A percentile compares a stretch with the other conserved stretches of the same genome.
Evolutionary conservation across 64 coral and sea anemone species (phyloP).

Genomic region (Astreopora myriophthalma): DNA sequence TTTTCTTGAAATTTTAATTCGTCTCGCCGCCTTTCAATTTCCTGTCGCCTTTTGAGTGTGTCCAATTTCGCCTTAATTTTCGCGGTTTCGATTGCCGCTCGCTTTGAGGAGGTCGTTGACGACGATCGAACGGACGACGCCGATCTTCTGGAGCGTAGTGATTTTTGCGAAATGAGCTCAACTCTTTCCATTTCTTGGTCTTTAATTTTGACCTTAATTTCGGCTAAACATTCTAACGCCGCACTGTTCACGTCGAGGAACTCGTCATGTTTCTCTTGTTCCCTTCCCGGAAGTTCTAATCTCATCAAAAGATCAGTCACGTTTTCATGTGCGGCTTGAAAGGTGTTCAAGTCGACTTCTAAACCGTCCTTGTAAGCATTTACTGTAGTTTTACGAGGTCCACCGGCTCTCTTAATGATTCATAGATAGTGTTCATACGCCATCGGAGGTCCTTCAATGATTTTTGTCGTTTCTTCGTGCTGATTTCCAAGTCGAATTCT

Average conservation of each 20-base stretch:
- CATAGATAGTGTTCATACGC: background rate
- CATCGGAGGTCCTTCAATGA: background rate
- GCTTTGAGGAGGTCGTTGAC: slow-evolving; percentile 11
- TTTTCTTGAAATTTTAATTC: background rate
- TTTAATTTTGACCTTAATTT: background rate
- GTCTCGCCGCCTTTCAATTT: background rate
- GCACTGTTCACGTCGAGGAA: background rate
- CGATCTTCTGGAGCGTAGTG: background rate
- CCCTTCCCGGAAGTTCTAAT: background rate
- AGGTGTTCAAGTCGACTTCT: slow-evolving; percentile 25
- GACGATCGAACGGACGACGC: background rate
- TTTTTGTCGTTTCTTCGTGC: slow-evolving; percentile 5
- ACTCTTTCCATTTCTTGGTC: slow-evolving; percentile 28
- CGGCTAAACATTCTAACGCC: background rate
- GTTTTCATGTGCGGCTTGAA: background rate
- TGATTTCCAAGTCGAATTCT: too few relatives aligned
- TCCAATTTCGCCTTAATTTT: background rate
- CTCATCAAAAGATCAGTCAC: slow-evolving; percentile 1
- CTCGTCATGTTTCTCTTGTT: background rate
- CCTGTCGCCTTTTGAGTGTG: background rate
- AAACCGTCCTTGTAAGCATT: background rate
- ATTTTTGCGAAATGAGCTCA: slow-evolving; percentile 5
- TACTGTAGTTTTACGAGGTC: background rate
- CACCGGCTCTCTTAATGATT: background rate
- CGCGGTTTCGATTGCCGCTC: background rate